phyloP scores from a whole-genome alignment of 1,140 invertebrate genomes.

The Delia radicum region DNA sequence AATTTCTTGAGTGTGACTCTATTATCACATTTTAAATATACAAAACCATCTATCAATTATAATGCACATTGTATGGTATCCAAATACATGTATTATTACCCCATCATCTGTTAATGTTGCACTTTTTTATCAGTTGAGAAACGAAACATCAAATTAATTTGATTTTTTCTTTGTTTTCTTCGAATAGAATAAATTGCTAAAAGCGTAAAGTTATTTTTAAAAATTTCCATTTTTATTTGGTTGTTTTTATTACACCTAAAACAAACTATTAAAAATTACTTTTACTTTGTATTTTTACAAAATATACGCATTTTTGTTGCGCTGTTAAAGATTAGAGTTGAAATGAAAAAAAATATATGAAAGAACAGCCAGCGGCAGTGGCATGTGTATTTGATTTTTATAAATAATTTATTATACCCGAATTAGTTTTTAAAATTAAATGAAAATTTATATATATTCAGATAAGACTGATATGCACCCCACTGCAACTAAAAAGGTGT shows the following conservation, averaged over 20 bases:
- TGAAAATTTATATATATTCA: too few species aligned
- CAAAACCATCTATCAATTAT: too few species aligned
- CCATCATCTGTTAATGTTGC: neutral
- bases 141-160: neutral
- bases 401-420: neutral
- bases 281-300: neutral
- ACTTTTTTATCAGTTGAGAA: neutral
- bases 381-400: neutral
- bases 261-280: neutral
- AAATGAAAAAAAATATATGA: too few species aligned
- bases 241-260: neutral
- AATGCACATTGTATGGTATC: too few species aligned
- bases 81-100: too few species aligned
- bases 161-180: too few species aligned
- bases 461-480: neutral
- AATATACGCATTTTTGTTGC: neutral
- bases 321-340: neutral
- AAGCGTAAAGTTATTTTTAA: neutral
- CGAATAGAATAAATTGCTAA: neutral
- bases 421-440: neutral
- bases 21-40: too few species aligned
- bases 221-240: neutral
- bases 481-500: neutral
- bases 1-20: too few species aligned
- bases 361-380: neutral